These are phyloP conservation scores for Drosophila ironensis DNA, from an alignment of 1,140 invertebrate genomes.

Conservation along the genomic window DNA sequence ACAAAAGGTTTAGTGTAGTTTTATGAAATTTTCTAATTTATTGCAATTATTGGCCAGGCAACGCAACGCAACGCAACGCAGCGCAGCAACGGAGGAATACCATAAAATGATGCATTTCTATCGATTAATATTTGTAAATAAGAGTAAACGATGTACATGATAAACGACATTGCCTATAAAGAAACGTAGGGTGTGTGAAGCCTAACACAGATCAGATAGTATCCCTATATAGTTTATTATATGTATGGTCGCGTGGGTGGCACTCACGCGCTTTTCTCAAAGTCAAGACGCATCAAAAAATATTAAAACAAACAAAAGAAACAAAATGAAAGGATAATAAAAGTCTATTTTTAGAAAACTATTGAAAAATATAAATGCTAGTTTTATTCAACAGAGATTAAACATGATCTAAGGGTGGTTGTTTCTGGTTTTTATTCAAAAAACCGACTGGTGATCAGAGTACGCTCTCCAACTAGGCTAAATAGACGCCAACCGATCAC, in stretches of 20 bases:
- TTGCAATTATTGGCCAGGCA: conserved; percentile 70
- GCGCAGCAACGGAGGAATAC: conserved; percentile 11
- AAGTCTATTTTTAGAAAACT: conserved; percentile 63
- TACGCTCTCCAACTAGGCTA: no score
- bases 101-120: conserved; percentile 70
- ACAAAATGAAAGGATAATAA: conserved; percentile 49
- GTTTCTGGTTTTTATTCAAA: no score
- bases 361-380: conserved; percentile 23
- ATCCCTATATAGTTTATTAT: conserved; percentile 39
- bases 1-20: conserved; percentile 59
- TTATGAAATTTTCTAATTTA: conserved; percentile 77
- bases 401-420: no score
- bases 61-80: conserved; percentile 7
- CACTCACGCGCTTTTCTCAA: conserved; percentile 49
- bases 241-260: conserved; percentile 21
- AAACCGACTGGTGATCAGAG: no score
- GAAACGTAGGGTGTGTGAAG: conserved; percentile 41
- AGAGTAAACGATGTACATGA: conserved; percentile 67
- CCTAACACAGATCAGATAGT: conserved; percentile 22
- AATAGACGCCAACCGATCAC: no score
- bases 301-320: conserved; percentile 25
- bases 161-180: conserved; percentile 52
- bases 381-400: no score
- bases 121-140: conserved; percentile 76
- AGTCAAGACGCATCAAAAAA: conserved; percentile 60